A percentile compares a stretch with the other conserved stretches of the same genome.
Evolutionary conservation across 2,113 vertebrate genomes (phyloP).

Genomic region (Todiramphus chloris): DNA sequence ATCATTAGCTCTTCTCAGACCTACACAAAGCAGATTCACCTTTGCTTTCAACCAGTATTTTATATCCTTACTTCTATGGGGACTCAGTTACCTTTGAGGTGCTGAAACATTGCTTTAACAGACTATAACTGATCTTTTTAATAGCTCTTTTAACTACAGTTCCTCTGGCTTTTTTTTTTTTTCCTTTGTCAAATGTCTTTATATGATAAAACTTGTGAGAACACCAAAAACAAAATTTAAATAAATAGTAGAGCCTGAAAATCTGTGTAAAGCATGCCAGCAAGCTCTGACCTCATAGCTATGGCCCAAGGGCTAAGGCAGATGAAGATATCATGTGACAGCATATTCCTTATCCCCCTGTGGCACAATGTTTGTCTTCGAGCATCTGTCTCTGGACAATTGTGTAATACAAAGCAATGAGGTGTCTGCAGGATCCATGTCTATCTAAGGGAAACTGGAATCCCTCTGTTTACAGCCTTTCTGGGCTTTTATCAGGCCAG

Average conservation of each 20-base stretch:
- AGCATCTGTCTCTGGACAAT: neutral
- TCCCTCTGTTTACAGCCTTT: neutral
- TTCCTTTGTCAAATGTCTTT: neutral
- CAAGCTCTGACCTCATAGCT: neutral
- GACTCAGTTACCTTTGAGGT: neutral
- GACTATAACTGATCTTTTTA: neutral
- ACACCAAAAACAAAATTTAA: neutral
- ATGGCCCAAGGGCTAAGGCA: neutral
- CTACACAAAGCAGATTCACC: accelerated
- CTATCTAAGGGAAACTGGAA: neutral
- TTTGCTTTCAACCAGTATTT: neutral
- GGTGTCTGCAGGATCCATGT: neutral
- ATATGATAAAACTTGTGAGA: neutral
- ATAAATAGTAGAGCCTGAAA: neutral
- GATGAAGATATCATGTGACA: neutral
- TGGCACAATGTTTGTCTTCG: neutral
- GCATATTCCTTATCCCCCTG: neutral
- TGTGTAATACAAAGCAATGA: neutral
- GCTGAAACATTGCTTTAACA: neutral
- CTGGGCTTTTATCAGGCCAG: neutral
- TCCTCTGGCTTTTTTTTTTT: neutral
- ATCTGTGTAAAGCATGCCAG: neutral
- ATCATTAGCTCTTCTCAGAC: neutral
- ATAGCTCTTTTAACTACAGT: neutral
- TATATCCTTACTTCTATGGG: neutral